phyloP scores from a whole-genome alignment of 2,888 invertebrate species.

The Caenorhabditis zanzibari region DNA sequence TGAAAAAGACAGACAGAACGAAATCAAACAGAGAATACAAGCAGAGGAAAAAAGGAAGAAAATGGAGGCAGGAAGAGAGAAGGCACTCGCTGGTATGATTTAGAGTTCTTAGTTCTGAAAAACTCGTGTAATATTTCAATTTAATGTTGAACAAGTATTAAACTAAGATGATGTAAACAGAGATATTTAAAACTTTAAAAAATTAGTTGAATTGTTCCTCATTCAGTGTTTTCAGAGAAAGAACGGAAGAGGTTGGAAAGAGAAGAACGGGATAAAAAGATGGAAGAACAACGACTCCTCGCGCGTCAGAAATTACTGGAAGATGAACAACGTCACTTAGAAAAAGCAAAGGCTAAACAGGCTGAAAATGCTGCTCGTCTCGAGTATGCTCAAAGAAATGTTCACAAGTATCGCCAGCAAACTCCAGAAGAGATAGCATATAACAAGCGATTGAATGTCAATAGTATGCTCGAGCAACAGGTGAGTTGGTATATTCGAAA shows the following conservation, averaged over 20 bases:
- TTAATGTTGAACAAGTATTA: too few relatives aligned
- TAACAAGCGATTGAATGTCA: constrained; percentile 10
- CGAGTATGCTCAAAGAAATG: constrained; percentile 17
- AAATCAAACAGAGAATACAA: constrained; percentile 1
- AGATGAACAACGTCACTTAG: constrained; percentile 18
- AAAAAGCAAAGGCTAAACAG: neutral
- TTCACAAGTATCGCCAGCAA: neutral
- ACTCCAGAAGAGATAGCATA: constrained; percentile 7
- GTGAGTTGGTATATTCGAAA: neutral
- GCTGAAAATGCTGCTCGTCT: constrained; percentile 5
- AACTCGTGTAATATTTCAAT: too few relatives aligned
- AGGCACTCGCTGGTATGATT: constrained; percentile 32
- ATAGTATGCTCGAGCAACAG: neutral
- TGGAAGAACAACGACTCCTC: constrained; percentile 21
- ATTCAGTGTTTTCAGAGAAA: neutral
- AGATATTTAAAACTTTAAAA: too few relatives aligned
- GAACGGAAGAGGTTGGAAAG: neutral
- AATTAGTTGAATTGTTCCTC: neutral
- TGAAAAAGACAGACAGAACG: constrained; percentile 27
- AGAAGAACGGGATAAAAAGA: neutral
- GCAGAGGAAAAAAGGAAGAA: constrained; percentile 31
- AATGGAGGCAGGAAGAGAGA: neutral
- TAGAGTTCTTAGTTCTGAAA: too few relatives aligned
- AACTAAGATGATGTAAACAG: too few relatives aligned
- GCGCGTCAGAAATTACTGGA: constrained; percentile 21